Base-by-base conservation (phyloP, 2,888 invertebrate genomes). In the Spisula subtruncata region DNA sequence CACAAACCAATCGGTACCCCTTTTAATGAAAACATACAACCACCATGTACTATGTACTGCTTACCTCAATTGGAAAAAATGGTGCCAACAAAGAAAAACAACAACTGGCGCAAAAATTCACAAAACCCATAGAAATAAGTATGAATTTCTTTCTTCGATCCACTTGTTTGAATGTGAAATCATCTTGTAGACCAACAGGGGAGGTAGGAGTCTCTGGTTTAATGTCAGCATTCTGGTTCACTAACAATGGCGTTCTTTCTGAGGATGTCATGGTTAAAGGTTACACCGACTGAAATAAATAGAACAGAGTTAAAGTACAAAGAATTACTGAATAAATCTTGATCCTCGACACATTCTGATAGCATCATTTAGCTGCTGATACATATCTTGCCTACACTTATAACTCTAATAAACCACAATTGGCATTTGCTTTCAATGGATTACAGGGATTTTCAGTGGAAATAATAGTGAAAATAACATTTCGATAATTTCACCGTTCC, bases 41-140 rank as follows among this genome's bases (percentile, higher is more conserved):
- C n/a, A n/a, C n/a, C n/a, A n/a, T n/a, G n/a, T 41, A 66, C 25
- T n/a, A 66, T 25, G n/a, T 66, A n/a, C n/a, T 4, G 60, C 91
- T 93, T 90, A 95, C 95, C 95, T 95, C 95, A 54, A 83, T 88
- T 16, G 95, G 95, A 79, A 94, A 95, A 86, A 95, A 95, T 10
- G 95, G 95, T 12, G 94, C 95, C 20, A 94, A 90, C 48, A 95
- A 56, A 18, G 95, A 94, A 85, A 95, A 95, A 46, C 94, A 93
- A 18, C 93, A 92, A 10, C 93, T 88, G 32, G 94, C 94, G 82
- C 94, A 93, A 66, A 95, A 95, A 81, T 94, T 95, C 1, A 94
- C 94, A 82, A 94, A 92, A 16, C 90, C 94, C 92, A 95, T 92
- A 25, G 93, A 93, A 1, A 93, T 29, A 1, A 95, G 85, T 10